A percentile compares a stretch with the other conserved stretches of the same genome.
These are phyloP conservation scores for Temnothorax ravouxi DNA, from an alignment of 2,888 invertebrate genomes.

Conservation along the genomic window DNA sequence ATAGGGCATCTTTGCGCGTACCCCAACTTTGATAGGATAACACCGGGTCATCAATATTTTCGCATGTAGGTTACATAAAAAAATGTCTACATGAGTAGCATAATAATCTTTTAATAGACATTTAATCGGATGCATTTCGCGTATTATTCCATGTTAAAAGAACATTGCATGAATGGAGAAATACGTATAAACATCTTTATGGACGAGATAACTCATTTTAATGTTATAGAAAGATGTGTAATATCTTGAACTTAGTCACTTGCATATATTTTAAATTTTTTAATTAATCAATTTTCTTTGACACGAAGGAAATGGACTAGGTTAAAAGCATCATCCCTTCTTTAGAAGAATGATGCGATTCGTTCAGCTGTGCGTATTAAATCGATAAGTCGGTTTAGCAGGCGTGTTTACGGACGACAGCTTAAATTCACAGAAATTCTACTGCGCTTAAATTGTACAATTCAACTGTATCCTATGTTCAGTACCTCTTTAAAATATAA, in stretches of 20 bases:
- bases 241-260: constrained; percentile 38
- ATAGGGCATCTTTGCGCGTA: not conserved
- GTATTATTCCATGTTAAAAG: not conserved
- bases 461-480: not conserved
- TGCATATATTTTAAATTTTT: not conserved
- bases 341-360: constrained; percentile 10
- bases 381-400: constrained; percentile 59
- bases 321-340: not conserved
- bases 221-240: not conserved
- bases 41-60: constrained; percentile 14
- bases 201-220: not conserved
- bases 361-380: constrained; percentile 56
- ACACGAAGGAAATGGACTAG: not conserved
- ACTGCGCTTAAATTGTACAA: not conserved
- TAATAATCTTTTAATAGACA: constrained; percentile 19
- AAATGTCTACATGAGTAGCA: not conserved
- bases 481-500: not conserved
- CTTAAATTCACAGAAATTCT: not conserved
- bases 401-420: not conserved
- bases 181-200: not conserved
- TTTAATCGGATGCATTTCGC: not conserved
- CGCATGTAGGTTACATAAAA: not conserved
- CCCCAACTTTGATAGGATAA: constrained; percentile 11
- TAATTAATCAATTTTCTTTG: constrained; percentile 12
- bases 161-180: not conserved